phyloP scores from a whole-genome alignment of 2,113 vertebrate species.

The Stomatorhinus ivindoensis region DNA sequence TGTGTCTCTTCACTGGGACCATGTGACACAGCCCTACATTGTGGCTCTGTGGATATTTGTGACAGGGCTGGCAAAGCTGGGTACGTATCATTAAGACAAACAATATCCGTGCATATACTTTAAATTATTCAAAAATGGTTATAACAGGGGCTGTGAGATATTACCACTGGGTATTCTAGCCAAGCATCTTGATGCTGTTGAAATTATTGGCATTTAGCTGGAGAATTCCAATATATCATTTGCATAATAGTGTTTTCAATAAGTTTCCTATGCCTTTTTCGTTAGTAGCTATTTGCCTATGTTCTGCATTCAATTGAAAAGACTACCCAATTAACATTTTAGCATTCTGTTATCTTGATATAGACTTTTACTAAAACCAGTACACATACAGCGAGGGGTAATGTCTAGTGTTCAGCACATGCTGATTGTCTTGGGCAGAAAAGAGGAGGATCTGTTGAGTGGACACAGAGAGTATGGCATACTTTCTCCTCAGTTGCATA shows the following conservation, averaged over 20 bases:
- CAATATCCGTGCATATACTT: neutral
- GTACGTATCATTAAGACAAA: slow-evolving; percentile 52
- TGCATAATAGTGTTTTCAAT: neutral
- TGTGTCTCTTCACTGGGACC: slow-evolving; percentile 74
- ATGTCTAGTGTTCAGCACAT: neutral
- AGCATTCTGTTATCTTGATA: neutral
- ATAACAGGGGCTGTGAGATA: neutral
- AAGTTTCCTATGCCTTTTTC: neutral
- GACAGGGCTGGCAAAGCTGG: slow-evolving; percentile 76
- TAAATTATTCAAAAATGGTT: neutral
- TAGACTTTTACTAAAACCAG: neutral
- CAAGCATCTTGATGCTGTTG: neutral
- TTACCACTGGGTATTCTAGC: neutral
- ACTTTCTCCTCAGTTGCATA: neutral
- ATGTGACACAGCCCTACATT: slow-evolving; percentile 72
- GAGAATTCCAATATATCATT: neutral
- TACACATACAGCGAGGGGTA: neutral
- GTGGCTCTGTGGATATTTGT: slow-evolving; percentile 78
- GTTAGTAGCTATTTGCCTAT: neutral
- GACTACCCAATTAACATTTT: neutral
- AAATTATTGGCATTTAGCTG: neutral
- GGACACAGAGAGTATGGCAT: neutral
- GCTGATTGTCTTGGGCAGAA: neutral
- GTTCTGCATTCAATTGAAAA: neutral
- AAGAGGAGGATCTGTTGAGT: neutral